Base-by-base conservation (phyloP, 35 echinoderm and acorn worm species). In the Strongylocentrotus purpuratus region DNA sequence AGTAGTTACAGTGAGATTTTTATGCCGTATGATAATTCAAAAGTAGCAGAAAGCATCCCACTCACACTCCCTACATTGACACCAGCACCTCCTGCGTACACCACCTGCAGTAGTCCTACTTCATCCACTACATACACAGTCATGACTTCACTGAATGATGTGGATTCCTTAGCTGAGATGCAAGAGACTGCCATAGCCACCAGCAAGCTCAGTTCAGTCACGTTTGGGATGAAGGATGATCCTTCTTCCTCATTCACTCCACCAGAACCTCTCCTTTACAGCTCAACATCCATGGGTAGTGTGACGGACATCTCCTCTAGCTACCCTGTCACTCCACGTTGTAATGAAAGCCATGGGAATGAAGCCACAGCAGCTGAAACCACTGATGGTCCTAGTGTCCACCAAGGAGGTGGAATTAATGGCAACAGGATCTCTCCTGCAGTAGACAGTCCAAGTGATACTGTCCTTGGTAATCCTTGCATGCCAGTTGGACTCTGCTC, bases 131-230 rank as follows among this genome's bases (percentile, higher is more conserved):
- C 93, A 31, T 96, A 94, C 33, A 96, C 96, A 28, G 94, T 96
- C 17, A 31, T 96, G 94, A 96, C 86, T 94, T 94, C 96, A 28
- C 33, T 96, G 94, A 90, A 94, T 94, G 86, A 94, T 32, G 94
- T 96, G 10, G 96, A 98, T 91, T 96, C 97, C 31, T 90, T 98
- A 46, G 97, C 97, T 9, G 97, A 98, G 61, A 96, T 96, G 94
- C 94, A 96, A 45, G 97, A 98, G 55, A 98, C 97, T 5, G 96
- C 95, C 15, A 87, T 97, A 17, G 97, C 97, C 70, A 98, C 97
- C 45, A 98, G 95, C 92, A 98, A 95, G 61, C 95, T 98, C 33
- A 97, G 96, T 86, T 94, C 97, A 33, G 94, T 96, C 15, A 70
- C 96, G 22, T 86, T 94, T 12, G 86, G 93, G 32, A 85, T 96